Evolutionary conservation across 1,140 invertebrate species (phyloP), one percentile per base, ranked within the genome.

Genomic region (Calephelis nemesis): DNA sequence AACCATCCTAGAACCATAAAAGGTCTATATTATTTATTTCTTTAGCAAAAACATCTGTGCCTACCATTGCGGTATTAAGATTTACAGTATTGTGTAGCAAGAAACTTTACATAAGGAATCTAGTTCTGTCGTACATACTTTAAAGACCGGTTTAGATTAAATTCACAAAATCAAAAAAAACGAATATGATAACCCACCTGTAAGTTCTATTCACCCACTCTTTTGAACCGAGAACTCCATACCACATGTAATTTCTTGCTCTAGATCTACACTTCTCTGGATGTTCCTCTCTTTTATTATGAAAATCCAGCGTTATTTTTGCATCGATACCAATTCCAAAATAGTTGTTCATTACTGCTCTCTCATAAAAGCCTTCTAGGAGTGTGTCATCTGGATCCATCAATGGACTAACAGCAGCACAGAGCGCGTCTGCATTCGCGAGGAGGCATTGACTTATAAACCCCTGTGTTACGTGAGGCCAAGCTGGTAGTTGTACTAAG

Each of bases 311-410:
- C 9, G 98, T 98, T 40, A 99, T 99, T 91, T 99, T 99, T 0
- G 98, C 98, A 93, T 99, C 98, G 62, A 99, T 97, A 11, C 98
- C 98, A 84, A 99, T 99, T 1, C 98, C 98, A 91, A 99, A 99
- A 88, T 99, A 99, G 87, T 99, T 99, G 85, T 99, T 99, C 98
- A 99, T 99, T 0, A 99, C 98, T 74, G 97, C 98, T 73, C 96
- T 95, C 90, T 99, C 98, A 75, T 96, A 96, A 88, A 98, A 99
- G 5, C 97, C 97, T 92, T 98, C 97, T 92, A 97, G 87, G 10
- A 97, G 93, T 7, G 97, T 97, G 82, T 98, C 97, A 88, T 98
- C 97, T 0, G 96, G 95, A 89, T 98, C 97, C 95, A 98, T 97
- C 11, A 98, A 91, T 5, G 98, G 98, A 72, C 97, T 98, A 11